A percentile compares a stretch with the other conserved stretches of the same genome.
phyloP scores from a whole-genome alignment of 2,888 invertebrate species.

The Temnothorax rugatulus region DNA sequence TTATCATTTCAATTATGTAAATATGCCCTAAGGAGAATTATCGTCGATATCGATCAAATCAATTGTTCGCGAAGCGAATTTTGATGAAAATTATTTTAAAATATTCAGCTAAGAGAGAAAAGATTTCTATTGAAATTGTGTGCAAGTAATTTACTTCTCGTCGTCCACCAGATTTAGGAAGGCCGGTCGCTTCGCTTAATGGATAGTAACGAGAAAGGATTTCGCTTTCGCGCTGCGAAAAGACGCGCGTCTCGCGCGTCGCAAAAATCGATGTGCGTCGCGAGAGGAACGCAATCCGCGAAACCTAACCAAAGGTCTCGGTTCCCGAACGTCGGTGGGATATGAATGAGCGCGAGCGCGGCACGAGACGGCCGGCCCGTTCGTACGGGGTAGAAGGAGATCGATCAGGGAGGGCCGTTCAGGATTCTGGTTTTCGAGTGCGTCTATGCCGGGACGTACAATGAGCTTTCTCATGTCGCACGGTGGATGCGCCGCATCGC shows the following conservation, averaged over 20 bases:
- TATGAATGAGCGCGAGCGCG: constrained; percentile 44
- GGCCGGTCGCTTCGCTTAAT: not conserved
- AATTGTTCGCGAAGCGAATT: not conserved
- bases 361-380: constrained; percentile 31
- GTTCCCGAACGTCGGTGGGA: constrained; percentile 21
- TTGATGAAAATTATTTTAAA: not conserved
- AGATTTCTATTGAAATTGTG: not conserved
- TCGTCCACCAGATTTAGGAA: not conserved
- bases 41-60: not conserved
- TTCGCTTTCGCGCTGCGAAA: constrained; percentile 3
- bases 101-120: not conserved
- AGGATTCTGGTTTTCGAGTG: constrained; percentile 61
- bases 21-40: not conserved
- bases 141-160: not conserved
- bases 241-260: constrained; percentile 10
- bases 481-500: constrained; percentile 26
- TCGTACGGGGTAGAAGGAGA: constrained; percentile 50
- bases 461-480: constrained; percentile 61
- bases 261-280: constrained; percentile 20
- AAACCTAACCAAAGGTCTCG: constrained; percentile 15
- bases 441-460: constrained; percentile 50
- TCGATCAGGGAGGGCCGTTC: constrained; percentile 49
- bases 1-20: not conserved
- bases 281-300: constrained; percentile 8
- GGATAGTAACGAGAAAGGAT: not conserved